Conservation (phyloP, 35 echinoderm and acorn worm genomes). For the Diadema setosum region DNA sequence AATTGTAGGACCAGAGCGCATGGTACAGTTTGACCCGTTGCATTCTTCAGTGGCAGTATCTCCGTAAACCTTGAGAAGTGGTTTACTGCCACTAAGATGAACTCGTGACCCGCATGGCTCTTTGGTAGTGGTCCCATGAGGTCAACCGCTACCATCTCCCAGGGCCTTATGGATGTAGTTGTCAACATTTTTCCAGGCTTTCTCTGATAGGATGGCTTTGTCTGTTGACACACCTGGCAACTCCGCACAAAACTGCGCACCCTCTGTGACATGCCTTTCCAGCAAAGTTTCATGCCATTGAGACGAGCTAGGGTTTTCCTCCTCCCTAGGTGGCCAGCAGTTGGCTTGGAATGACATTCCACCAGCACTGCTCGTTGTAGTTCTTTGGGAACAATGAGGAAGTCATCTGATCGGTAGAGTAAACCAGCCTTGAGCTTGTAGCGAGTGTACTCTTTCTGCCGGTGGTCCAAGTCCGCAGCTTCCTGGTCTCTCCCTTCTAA, state of each 20-base stretch:
- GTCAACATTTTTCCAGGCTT: constrained; percentile 34
- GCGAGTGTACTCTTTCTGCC: no score
- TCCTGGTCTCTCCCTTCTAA: no score
- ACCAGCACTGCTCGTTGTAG: not conserved
- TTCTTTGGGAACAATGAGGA: not conserved
- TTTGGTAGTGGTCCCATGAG: constrained; percentile 29
- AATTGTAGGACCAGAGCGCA: not conserved
- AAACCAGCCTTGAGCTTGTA: not conserved
- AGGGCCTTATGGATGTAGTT: constrained; percentile 23
- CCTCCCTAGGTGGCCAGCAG: not conserved
- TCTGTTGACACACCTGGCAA: constrained; percentile 11
- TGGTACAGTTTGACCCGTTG: constrained; percentile 20
- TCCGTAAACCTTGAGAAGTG: constrained; percentile 2
- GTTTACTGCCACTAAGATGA: constrained; percentile 15
- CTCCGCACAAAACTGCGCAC: not conserved
- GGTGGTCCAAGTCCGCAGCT: not conserved
- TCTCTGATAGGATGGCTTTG: constrained; percentile 38
- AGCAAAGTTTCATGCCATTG: not conserved
- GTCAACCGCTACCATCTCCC: constrained; percentile 41
- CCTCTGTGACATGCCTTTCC: not conserved
- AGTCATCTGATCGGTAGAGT: not conserved
- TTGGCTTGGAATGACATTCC: not conserved
- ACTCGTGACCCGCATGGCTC: constrained; percentile 17
- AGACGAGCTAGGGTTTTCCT: not conserved
- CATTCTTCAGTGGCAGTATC: not conserved